Percentiles rank a stretch among this genome's conserved stretches.
These are phyloP conservation scores for Cuniculus paca DNA, from an alignment of 2,797 vertebrate genomes.

Conservation along the genomic window DNA sequence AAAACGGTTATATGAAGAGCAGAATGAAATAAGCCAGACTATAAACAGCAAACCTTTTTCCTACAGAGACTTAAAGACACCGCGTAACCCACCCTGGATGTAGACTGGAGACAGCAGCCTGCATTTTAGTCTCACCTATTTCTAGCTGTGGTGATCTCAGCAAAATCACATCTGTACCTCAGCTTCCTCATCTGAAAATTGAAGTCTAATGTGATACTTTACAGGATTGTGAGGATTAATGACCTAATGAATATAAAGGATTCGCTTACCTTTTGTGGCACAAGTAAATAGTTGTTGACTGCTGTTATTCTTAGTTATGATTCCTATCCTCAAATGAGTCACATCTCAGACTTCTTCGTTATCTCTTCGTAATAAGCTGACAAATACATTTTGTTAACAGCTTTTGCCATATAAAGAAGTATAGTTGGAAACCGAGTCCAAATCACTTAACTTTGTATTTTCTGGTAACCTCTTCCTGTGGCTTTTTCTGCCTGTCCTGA, in stretches of 20 bases:
- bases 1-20: constrained; percentile 23
- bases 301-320: constrained; percentile 33
- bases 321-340: constrained; percentile 29
- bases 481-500: background rate
- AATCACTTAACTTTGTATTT: constrained; percentile 35
- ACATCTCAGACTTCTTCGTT: background rate
- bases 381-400: constrained; percentile 21
- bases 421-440: background rate
- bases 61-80: background rate
- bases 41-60: constrained; percentile 5
- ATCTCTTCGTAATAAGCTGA: background rate
- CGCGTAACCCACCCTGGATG: background rate
- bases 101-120: background rate
- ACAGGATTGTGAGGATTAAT: background rate
- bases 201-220: constrained; percentile 2
- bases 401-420: background rate
- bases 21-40: background rate
- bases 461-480: background rate
- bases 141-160: background rate
- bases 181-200: background rate
- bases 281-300: constrained; percentile 1
- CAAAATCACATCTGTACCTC: background rate
- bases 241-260: background rate
- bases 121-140: background rate
- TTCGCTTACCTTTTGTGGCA: background rate